Conservation (phyloP, 2,797 vertebrate genomes). For the Lepilemur septentrionalis region DNA sequence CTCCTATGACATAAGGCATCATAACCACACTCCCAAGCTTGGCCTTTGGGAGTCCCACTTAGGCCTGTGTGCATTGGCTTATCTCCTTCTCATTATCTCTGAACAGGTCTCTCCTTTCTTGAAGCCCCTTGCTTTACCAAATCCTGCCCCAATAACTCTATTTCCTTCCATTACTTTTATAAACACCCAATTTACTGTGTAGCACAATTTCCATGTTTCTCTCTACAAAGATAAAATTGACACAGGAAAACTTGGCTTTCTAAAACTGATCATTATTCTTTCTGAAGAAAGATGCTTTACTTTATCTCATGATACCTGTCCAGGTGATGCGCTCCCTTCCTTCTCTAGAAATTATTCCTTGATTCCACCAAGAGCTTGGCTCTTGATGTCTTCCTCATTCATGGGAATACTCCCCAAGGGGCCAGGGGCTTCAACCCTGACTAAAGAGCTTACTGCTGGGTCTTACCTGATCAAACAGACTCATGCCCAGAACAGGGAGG, state of each 20-base stretch:
- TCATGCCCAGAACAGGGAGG: conserved; percentile 93
- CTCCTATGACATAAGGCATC: neutral
- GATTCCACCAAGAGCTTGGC: neutral
- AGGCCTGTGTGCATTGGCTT: neutral
- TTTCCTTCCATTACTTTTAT: conserved; percentile 4
- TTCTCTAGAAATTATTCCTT: conserved; percentile 31
- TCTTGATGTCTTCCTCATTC: neutral
- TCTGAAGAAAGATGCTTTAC: neutral
- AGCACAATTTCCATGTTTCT: neutral
- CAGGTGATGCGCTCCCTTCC: neutral
- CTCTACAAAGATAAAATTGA: conserved; percentile 32
- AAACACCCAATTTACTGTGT: neutral
- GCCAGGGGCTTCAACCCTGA: neutral
- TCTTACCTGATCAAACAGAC: conserved; percentile 96
- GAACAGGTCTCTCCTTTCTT: neutral
- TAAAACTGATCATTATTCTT: conserved; percentile 13
- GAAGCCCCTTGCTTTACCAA: neutral
- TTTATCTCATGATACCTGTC: neutral
- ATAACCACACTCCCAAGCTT: neutral
- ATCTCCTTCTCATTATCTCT: neutral
- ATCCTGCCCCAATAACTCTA: neutral
- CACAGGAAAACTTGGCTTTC: conserved; percentile 28
- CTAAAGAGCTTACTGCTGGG: neutral
- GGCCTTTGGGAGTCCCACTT: neutral
- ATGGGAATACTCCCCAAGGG: neutral